Base-by-base conservation (phyloP, 2,797 vertebrate species). In the Scolopax rusticola region DNA sequence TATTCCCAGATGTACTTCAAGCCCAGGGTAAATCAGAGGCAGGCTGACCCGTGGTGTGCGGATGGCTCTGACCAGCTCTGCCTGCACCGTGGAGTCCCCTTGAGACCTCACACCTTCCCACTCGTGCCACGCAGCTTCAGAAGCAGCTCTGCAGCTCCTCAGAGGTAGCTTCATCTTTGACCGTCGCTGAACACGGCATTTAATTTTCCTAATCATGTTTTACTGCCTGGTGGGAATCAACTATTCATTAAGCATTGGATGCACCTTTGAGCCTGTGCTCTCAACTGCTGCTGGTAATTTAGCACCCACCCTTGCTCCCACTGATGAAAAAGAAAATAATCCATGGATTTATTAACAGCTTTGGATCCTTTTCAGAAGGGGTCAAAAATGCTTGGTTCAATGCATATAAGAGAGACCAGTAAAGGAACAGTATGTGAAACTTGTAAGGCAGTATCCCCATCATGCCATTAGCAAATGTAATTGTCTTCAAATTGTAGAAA, bases 321-420 rank as follows among this genome's bases (percentile, higher is more conserved):
- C 21, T 69, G 71, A 85, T 6, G n/a, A 76, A 69, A 40, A 79
- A 2, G n/a, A 79, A 65, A 36, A 76, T 63, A 27, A 2, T 28
- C 64, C 43, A 24, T 19, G 18, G 11, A 64, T 81, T 82, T 85
- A 56, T 51, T 51, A 85, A 6, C 11, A 85, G 20, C 19, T 87
- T 61, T 43, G 12, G 16, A 24, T 68, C 18, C 21, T 77, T 90
- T 67, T 67, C 32, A 70, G 60, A 89, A 32, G 5, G 10, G 2
- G 5, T 50, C 48, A 85, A 54, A 77, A 91, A 56, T 11, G 11
- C 7, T 64, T 76, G 43, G 15, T 9, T 84, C 28, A 15, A 24
- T 13, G 10, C 0, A 0, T 28, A 20, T 17, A 13, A 70, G 36
- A 68, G 73, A 69, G 9, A 45, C 19, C 0, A 0, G 2, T 21